A percentile compares a stretch with the other conserved stretches of the same genome.
Evolutionary conservation across 2,888 invertebrate genomes (phyloP).

Genomic region (Merodon equestris): DNA sequence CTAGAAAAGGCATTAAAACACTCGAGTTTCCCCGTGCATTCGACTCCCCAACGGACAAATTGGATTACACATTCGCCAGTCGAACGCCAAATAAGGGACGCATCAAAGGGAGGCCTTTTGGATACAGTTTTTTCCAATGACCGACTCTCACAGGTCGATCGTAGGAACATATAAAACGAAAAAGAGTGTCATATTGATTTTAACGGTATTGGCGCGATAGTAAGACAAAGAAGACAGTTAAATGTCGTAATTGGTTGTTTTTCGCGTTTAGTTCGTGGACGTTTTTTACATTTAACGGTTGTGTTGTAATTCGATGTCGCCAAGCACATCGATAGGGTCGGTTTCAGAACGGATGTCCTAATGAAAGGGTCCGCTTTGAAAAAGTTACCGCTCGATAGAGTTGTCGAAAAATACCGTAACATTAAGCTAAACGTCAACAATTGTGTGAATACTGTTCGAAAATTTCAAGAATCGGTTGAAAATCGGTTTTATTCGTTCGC

Average conservation of each 20-base stretch:
- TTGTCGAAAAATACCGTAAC: no score
- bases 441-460: no score
- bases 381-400: no score
- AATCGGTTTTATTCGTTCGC: no score
- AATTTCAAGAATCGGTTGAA: no score
- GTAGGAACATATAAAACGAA: conserved; percentile 2
- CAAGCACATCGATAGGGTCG: no score
- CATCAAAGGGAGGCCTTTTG: neutral
- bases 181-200: conserved; percentile 59
- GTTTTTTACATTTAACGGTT: conserved; percentile 54
- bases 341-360: no score
- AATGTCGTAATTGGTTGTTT: conserved; percentile 53
- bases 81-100: neutral
- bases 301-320: conserved; percentile 1
- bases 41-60: conserved; percentile 48
- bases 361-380: no score
- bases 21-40: conserved; percentile 6
- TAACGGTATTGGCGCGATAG: conserved; percentile 23
- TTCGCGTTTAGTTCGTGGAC: conserved; percentile 54
- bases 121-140: conserved; percentile 49
- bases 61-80: conserved; percentile 58
- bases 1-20: conserved; percentile 46
- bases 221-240: conserved; percentile 55
- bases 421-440: no score
- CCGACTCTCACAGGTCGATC: conserved; percentile 45